Evolutionary conservation across 2,888 invertebrate genomes (phyloP).

Genomic region (Volucella zonaria): DNA sequence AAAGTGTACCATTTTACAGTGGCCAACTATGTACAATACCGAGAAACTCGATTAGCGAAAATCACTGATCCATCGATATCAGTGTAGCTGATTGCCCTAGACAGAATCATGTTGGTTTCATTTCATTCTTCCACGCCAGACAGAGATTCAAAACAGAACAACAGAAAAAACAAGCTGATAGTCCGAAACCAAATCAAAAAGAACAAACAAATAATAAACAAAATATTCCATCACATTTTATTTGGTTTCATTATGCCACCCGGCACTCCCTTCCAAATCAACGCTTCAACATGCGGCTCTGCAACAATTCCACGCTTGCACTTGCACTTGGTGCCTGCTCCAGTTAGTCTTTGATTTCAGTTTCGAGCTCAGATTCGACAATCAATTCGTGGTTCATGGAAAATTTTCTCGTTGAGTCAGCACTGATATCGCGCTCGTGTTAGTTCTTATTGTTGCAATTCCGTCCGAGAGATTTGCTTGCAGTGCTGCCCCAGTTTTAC

Average conservation of each 20-base stretch:
- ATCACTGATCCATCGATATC: no score
- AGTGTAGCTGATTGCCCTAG: no score
- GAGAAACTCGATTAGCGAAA: no score
- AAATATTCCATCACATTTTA: slow-evolving; percentile 28
- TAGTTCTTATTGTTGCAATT: slow-evolving; percentile 16
- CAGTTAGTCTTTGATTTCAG: slow-evolving; percentile 15
- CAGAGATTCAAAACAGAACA: no score
- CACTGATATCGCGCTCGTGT: slow-evolving; percentile 24
- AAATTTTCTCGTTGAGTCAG: slow-evolving; percentile 59
- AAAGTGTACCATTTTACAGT: no score
- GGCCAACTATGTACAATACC: no score
- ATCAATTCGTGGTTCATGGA: slow-evolving; percentile 47
- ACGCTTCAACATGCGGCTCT: neutral
- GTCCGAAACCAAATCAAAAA: slow-evolving; percentile 1
- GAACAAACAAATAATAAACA: neutral
- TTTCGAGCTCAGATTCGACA: slow-evolving; percentile 33
- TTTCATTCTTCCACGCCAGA: no score
- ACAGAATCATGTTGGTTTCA: no score
- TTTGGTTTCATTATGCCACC: neutral
- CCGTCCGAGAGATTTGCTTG: no score
- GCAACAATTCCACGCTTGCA: neutral
- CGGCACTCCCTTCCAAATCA: neutral
- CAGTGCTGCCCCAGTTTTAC: no score
- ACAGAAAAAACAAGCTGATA: slow-evolving; percentile 1
- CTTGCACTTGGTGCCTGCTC: neutral